phyloP scores from a whole-genome alignment of 2,113 vertebrate genomes.

The Zeus faber region DNA sequence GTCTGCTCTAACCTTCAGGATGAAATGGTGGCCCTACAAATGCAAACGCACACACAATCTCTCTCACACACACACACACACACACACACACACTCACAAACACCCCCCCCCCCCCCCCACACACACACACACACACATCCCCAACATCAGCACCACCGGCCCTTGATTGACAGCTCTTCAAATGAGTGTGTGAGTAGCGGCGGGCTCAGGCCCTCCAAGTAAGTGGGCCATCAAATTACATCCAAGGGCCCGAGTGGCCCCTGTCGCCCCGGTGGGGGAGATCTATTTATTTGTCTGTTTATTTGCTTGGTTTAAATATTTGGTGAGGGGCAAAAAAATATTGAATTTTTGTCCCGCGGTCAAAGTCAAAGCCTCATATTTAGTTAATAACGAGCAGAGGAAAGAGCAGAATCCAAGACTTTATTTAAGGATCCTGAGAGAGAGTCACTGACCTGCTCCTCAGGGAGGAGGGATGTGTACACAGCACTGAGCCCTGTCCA shows the following conservation, averaged over 20 bases:
- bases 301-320: slow-evolving; percentile 93
- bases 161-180: slow-evolving; percentile 89
- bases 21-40: too few relatives aligned
- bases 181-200: slow-evolving; percentile 89
- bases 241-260: slow-evolving; percentile 82
- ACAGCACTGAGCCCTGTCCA: slow-evolving; percentile 51
- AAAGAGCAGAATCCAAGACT: slow-evolving; percentile 72
- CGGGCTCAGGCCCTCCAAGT: slow-evolving; percentile 84
- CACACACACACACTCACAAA: slow-evolving; percentile 28
- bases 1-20: slow-evolving; percentile 75
- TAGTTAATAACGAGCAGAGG: slow-evolving; percentile 89
- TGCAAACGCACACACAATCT: slow-evolving; percentile 34
- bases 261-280: slow-evolving; percentile 79
- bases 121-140: slow-evolving; percentile 47
- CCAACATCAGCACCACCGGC: slow-evolving; percentile 47
- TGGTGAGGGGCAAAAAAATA: slow-evolving; percentile 81
- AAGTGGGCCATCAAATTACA: slow-evolving; percentile 95
- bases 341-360: slow-evolving; percentile 87
- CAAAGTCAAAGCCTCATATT: slow-evolving; percentile 86
- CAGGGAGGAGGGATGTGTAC: slow-evolving; percentile 61
- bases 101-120: too few relatives aligned
- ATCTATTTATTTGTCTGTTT: slow-evolving; percentile 85
- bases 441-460: slow-evolving; percentile 75
- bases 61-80: slow-evolving; percentile 2
- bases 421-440: slow-evolving; percentile 81